Percentiles rank a stretch among this genome's conserved stretches.
Evolutionary conservation across 1,140 invertebrate genomes (phyloP).

Genomic region (Eumeta japonica): DNA sequence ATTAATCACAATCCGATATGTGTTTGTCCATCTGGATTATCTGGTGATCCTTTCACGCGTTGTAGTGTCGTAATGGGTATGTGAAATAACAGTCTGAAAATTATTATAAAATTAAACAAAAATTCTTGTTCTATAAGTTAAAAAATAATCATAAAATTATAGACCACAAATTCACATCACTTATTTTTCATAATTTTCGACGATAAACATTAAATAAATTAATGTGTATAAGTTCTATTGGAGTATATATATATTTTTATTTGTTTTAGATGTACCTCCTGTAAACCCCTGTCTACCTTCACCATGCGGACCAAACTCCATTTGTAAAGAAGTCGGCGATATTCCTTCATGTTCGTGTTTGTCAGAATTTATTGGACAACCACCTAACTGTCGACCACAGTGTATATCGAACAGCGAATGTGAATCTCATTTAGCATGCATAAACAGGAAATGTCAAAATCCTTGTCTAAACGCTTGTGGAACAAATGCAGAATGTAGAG

Average conservation of each 20-base stretch:
- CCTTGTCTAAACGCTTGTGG: constrained; percentile 76
- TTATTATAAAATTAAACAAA: no score
- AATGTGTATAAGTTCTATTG: no score
- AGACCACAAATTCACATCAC: constrained; percentile 43
- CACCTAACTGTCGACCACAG: constrained; percentile 72
- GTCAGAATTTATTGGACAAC: constrained; percentile 64
- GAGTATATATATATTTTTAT: constrained; percentile 18
- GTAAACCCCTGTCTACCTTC: constrained; percentile 68
- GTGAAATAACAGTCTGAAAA: no score
- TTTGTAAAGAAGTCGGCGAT: constrained; percentile 62
- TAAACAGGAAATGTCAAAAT: constrained; percentile 70
- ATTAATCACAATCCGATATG: constrained; percentile 68
- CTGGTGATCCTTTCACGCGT: constrained; percentile 66
- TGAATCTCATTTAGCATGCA: constrained; percentile 67
- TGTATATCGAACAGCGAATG: constrained; percentile 75
- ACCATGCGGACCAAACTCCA: constrained; percentile 74
- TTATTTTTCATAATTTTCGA: constrained; percentile 30
- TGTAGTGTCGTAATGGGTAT: constrained; percentile 56
- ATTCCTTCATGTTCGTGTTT: constrained; percentile 67
- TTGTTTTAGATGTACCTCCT: constrained; percentile 23
- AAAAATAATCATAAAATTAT: constrained; percentile 2
- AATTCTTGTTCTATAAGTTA: no score
- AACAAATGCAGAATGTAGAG: constrained; percentile 65
- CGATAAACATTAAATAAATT: no score
- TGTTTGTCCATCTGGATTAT: constrained; percentile 58